Evolutionary conservation across 2,797 vertebrate genomes (phyloP), one percentile per base, ranked within the genome.

Genomic region (Rhynchotus rufescens): DNA sequence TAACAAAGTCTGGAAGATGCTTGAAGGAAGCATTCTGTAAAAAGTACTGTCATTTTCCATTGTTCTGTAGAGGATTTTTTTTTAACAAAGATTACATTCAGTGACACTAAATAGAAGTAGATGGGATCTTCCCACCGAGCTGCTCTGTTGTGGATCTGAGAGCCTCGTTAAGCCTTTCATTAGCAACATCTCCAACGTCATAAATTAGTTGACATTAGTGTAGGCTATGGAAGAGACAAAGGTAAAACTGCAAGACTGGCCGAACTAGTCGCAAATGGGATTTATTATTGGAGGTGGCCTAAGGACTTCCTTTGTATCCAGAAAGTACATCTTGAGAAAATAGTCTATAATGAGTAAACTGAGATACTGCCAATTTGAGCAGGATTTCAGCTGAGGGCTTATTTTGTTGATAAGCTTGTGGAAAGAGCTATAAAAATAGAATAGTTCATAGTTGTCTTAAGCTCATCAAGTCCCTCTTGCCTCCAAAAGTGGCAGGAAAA

Each of bases 351-450:
- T 12, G 86, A 78, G 72, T 26, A 74, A 88, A 47, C 83, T 93
- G 89, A 80, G 88, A 22, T 61, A 54, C 80, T 93, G 89, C 88
- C 95, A 95, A 9, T 26, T 36, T 11, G 89, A 91, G 78, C 75
- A 49, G 73, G n/a, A 84, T n/a, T 66, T 66, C 52, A n/a, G 28
- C 30, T n/a, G 52, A n/a, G 52, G 16, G 16, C 52, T 92, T 66
- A 6, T 87, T 92, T 89, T 73, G 82, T 75, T 89, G 92, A 87
- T 95, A 95, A 90, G 82, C 47, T 93, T 26, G 67, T 84, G 49
- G 56, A 89, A 89, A 52, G 67, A 66, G 25, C 40, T 38, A 1
- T 5, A 75, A 83, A 77, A 79, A 26, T 7, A 51, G 26, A 54
- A 54, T 51, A 40, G 36, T 30, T 40, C 36, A 9, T 36, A 8